Base-by-base conservation (phyloP, 2,113 vertebrate species). In the Cottus gobio region DNA sequence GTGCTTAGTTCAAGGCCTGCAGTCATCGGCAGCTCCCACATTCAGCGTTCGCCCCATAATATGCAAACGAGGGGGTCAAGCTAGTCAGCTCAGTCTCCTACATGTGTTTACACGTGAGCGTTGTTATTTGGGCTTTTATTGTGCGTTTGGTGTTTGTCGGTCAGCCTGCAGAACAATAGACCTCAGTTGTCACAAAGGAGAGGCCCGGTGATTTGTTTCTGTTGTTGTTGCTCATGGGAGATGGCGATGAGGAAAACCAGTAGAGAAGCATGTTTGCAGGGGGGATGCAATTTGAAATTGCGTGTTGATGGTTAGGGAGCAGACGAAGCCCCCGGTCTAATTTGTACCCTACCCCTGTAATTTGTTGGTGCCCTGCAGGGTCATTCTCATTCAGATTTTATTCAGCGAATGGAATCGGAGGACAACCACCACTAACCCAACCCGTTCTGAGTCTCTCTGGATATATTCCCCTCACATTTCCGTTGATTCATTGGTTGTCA, bases 341-440 rank as follows among this genome's bases (percentile, higher is more conserved):
- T 57, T 69, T 78, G 44, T 71, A 24, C 63, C 39, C 36, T 16
- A 2, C 11, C 2, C 2, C 50, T 62, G 22, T 77, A 57, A 63
- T 63, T 61, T 65, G 30, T 54, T 15, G n/a, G 13, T 52, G 44
- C n/a, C 82, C 57, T 15, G 18, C 6, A 5, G 57, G 64, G 71
- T 75, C 58, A 78, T 48, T 54, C 20, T 71, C 20, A 75, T 80
- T 84, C 37, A 67, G 65, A 86, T 79, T n/a, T 58, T 11, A 67
- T 57, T 62, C 30, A 52, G 58, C 18, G 60, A 57, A 75, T 62
- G 15, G 26, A 73, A 52, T 13, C 26, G 22, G 4, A 80, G 4
- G 54, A 74, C 8, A 22, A 48, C 50, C 2, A 20, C 56, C 37
- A 52, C 26, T 36, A 50, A 74, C 54, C 54, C 31, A 31, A 65